phyloP scores from a whole-genome alignment of 2,888 invertebrate species.

The Zygothrica quintamaculata region DNA sequence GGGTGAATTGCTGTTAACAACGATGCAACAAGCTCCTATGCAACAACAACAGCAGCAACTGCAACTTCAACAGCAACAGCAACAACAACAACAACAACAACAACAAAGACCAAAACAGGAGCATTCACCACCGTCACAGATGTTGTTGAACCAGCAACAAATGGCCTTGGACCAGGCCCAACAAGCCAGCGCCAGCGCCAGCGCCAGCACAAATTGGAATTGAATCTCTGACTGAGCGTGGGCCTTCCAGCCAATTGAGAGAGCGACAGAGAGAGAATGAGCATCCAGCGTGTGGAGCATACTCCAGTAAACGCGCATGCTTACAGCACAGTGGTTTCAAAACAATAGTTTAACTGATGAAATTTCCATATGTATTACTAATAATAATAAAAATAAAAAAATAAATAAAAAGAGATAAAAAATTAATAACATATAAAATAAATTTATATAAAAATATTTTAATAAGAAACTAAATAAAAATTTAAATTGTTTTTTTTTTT shows the following conservation, averaged over 20 bases:
- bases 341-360: neutral
- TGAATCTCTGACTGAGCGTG: constrained; percentile 37
- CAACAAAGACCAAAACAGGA: constrained; percentile 27
- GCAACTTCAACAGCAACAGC: constrained; percentile 14
- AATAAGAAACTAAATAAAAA: no score
- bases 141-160: constrained; percentile 75
- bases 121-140: constrained; percentile 59
- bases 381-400: constrained; percentile 3
- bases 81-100: constrained; percentile 29
- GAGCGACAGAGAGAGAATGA: constrained; percentile 5
- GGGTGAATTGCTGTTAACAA: constrained; percentile 76
- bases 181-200: constrained; percentile 65
- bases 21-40: constrained; percentile 62
- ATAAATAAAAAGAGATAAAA: neutral
- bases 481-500: no score
- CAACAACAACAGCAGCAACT: constrained; percentile 34
- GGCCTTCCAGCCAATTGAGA: constrained; percentile 18
- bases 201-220: constrained; percentile 70
- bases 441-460: no score
- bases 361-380: neutral
- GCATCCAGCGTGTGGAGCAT: no score
- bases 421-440: no score
- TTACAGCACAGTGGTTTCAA: constrained; percentile 36
- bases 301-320: constrained; percentile 45
- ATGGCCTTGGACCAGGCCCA: constrained; percentile 77